A percentile compares a stretch with the other conserved stretches of the same genome.
These are phyloP conservation scores for Oreochromis tanganicae DNA, from an alignment of 2,113 vertebrate species.

Conservation along the genomic window DNA sequence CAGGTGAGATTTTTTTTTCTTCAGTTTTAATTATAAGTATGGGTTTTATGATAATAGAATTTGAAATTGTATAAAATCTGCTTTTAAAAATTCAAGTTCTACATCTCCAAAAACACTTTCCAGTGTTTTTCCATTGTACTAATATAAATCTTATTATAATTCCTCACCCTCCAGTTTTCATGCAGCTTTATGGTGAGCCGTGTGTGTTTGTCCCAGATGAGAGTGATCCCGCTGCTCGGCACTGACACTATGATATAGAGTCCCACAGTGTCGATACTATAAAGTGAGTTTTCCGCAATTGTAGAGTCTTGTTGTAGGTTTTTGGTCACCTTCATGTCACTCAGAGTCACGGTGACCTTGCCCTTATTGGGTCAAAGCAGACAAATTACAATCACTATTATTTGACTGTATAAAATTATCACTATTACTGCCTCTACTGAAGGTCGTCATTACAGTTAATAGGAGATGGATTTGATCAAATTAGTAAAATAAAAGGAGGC, in stretches of 20 bases:
- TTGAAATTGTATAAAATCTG: too few relatives aligned
- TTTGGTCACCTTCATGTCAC: not conserved
- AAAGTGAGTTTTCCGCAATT: not conserved
- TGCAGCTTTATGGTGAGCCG: too few relatives aligned
- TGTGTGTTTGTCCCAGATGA: too few relatives aligned
- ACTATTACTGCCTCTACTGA: not conserved
- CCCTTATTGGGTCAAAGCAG: not conserved
- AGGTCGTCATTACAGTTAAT: not conserved
- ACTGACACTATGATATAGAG: accelerated
- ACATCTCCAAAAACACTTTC: too few relatives aligned
- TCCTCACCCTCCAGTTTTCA: too few relatives aligned
- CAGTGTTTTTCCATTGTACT: too few relatives aligned
- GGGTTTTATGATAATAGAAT: too few relatives aligned
- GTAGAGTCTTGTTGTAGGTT: not conserved
- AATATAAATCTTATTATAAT: too few relatives aligned
- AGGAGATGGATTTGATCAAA: not conserved
- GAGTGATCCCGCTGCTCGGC: not conserved
- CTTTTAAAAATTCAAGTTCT: too few relatives aligned
- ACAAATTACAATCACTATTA: accelerated
- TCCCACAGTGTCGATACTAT: not conserved
- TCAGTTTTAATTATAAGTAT: too few relatives aligned
- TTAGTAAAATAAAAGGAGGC: not conserved
- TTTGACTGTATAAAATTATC: too few relatives aligned
- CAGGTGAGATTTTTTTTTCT: too few relatives aligned
- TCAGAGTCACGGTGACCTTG: not conserved